Base-by-base conservation (phyloP, 2,113 vertebrate species). In the Microcebus lehilahytsara region DNA sequence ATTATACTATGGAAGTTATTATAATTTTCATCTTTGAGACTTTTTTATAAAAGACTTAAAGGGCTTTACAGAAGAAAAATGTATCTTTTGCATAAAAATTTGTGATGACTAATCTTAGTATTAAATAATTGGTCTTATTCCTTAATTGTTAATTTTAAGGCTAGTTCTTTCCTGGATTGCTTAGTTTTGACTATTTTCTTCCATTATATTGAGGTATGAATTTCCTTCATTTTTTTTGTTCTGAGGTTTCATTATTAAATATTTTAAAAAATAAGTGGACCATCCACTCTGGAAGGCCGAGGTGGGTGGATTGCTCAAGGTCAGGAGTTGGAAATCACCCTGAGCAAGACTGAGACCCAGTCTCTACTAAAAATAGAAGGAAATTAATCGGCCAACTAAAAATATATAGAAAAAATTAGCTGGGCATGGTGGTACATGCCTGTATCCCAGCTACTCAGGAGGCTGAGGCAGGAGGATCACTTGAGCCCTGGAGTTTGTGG, bases 61-160 rank as follows among this genome's bases (percentile, higher is more conserved):
- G 51, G 64, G 37, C 37, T 94, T 95, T 94, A 95, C 9, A 90
- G 56, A 87, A 80, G 56, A 67, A 94, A 90, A 37, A 67, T 23
- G 51, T 81, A 20, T 27, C 5, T 78, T 77, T 93, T 94, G 40
- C 42, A 32, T 72, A 96, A 49, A 77, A 92, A 77, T 66, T 89
- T 91, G 69, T 78, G 64, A 77, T 77, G n/a, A 78, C 60, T 78
- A 77, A 19, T 91, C 90, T 96, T 75, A 69, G 34, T 90, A 40
- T 95, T 92, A 95, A 77, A 32, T 87, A 89, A 89, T 53, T 83
- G 60, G 23, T 79, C 0, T 80, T 90, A 66, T 49, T 95, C 51
- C 60, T 93, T 92, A 95, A 85, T 93, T 81, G 49, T 25, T 91
- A 92, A 95, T 89, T 91, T 86, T 92, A 97, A 97, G 30, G 17